Evolutionary conservation across 1,140 invertebrate genomes (phyloP).

Genomic region (Trinorchestia longiramus): DNA sequence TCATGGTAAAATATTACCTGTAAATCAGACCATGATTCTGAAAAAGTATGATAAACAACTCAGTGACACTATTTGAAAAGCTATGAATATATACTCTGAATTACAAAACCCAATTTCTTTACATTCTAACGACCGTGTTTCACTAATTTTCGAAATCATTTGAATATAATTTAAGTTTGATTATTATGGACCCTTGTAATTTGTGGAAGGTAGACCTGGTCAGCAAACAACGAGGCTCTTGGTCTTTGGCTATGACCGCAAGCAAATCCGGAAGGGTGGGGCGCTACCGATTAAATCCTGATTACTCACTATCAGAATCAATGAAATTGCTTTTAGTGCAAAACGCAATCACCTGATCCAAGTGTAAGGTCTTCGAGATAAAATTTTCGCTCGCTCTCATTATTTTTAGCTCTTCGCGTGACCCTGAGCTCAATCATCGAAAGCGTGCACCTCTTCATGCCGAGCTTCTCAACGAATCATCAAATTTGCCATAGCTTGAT

Average conservation of each 20-base stretch:
- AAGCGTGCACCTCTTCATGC: constrained; percentile 25
- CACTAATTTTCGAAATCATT: neutral
- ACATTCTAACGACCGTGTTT: no score
- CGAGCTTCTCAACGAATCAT: constrained; percentile 44
- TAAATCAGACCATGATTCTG: neutral
- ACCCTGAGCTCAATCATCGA: constrained; percentile 45
- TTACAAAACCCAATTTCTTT: no score
- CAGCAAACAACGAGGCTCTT: neutral
- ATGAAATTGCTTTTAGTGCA: constrained; percentile 54
- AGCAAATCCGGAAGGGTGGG: constrained; percentile 51
- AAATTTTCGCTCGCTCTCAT: constrained; percentile 27
- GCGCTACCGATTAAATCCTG: constrained; percentile 48
- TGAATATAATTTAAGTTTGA: neutral
- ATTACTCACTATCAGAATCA: constrained; percentile 49
- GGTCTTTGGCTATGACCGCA: neutral
- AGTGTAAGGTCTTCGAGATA: constrained; percentile 52
- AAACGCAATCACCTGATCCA: constrained; percentile 52
- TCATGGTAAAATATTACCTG: neutral
- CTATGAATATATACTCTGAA: no score
- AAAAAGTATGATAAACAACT: no score
- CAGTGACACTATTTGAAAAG: no score
- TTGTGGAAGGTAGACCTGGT: neutral
- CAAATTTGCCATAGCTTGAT: constrained; percentile 46
- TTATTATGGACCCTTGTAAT: neutral
- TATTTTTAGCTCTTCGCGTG: constrained; percentile 49